Percentiles rank a stretch among this genome's conserved stretches.
These are phyloP conservation scores for Synergus gifuensis DNA, from an alignment of 2,888 invertebrate genomes.

Conservation along the genomic window DNA sequence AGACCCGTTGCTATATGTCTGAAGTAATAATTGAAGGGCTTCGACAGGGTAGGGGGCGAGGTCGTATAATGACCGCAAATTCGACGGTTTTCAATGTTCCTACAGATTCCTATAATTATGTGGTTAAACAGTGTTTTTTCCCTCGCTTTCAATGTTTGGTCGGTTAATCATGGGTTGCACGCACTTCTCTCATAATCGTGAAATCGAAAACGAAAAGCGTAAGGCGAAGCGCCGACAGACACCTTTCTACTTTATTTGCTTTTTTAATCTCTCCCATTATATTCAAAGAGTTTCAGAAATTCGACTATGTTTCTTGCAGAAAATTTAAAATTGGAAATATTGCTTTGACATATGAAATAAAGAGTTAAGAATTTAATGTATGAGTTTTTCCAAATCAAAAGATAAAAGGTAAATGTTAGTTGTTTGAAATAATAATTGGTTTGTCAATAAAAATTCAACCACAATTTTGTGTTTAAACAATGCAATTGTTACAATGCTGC, in stretches of 20 bases:
- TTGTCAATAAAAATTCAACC: neutral
- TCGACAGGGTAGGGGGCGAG: conserved; percentile 44
- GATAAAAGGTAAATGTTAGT: neutral
- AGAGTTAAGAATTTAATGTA: neutral
- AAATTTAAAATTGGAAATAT: too few relatives aligned
- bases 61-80: conserved; percentile 57
- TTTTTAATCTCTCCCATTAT: neutral
- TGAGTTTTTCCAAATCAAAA: neutral
- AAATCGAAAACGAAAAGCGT: conserved; percentile 31
- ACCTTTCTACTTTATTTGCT: conserved; percentile 12
- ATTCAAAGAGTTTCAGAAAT: neutral
- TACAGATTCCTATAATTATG: conserved; percentile 55
- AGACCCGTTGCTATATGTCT: conserved; percentile 51
- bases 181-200: conserved; percentile 38
- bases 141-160: conserved; percentile 47
- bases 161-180: conserved; percentile 37
- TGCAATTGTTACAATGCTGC: neutral
- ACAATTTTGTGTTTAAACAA: neutral
- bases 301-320: neutral
- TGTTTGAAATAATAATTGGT: neutral
- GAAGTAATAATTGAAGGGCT: conserved; percentile 58
- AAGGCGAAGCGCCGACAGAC: conserved; percentile 24
- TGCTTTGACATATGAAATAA: neutral
- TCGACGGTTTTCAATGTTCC: conserved; percentile 56
- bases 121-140: conserved; percentile 55